Evolutionary conservation across 1,140 invertebrate genomes (phyloP).

Genomic region (Macrostomum lignano): DNA sequence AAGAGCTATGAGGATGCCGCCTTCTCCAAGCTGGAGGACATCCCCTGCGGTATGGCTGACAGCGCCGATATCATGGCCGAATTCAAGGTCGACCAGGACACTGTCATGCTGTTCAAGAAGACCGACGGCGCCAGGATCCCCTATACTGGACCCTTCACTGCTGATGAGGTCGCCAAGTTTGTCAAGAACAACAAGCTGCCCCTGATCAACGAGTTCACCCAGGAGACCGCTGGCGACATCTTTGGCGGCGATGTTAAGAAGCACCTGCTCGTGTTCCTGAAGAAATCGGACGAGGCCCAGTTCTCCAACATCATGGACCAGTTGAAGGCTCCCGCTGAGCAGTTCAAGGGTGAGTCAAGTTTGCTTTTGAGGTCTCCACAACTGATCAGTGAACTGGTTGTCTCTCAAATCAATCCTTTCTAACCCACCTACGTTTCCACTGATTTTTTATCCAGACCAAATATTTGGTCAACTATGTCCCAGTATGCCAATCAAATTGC

Average conservation of each 20-base stretch:
- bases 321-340: slow-evolving; percentile 38
- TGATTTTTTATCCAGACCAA: no score
- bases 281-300: slow-evolving; percentile 37
- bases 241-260: slow-evolving; percentile 80
- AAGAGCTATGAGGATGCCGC: slow-evolving; percentile 56
- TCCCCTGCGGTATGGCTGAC: slow-evolving; percentile 54
- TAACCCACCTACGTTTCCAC: no score
- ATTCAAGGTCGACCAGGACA: slow-evolving; percentile 38
- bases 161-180: slow-evolving; percentile 38
- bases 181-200: slow-evolving; percentile 56
- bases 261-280: slow-evolving; percentile 60
- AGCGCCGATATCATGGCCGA: slow-evolving; percentile 45
- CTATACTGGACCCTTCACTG: slow-evolving; percentile 41
- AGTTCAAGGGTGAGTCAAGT: no score
- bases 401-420: no score
- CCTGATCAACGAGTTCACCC: slow-evolving; percentile 80
- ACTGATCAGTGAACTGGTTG: no score
- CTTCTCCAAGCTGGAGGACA: slow-evolving; percentile 47
- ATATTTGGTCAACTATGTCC: no score
- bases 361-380: no score
- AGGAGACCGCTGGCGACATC: slow-evolving; percentile 38
- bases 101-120: slow-evolving; percentile 57
- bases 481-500: no score
- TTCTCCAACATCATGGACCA: slow-evolving; percentile 39
- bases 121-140: slow-evolving; percentile 69